Evolutionary conservation across 2,113 vertebrate species (phyloP).

Genomic region (Rhombomys opimus): DNA sequence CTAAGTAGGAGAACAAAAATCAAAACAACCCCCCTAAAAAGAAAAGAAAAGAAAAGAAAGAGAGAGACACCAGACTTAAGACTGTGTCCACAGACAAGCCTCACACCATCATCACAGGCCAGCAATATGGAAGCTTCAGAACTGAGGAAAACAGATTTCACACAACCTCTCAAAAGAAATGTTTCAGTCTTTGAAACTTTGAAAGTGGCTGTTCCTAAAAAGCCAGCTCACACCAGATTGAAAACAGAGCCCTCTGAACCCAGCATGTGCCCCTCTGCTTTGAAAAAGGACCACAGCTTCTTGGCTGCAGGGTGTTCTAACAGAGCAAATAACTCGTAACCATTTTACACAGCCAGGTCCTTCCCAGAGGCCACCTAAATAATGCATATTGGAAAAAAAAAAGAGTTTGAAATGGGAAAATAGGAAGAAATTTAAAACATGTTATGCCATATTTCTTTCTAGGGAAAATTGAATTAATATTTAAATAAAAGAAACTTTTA

Average conservation of each 20-base stretch:
- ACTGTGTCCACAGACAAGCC: neutral
- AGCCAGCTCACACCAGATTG: rapidly evolving
- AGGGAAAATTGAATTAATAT: conserved; percentile 70
- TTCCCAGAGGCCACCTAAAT: neutral
- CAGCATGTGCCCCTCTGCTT: neutral
- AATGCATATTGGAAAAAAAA: neutral
- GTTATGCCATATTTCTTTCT: neutral
- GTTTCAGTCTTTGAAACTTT: neutral
- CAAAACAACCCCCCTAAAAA: no score
- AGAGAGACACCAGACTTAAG: neutral
- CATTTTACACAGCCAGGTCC: neutral
- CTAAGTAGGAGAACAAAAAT: neutral
- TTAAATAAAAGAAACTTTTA: conserved; percentile 42
- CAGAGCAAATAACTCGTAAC: neutral
- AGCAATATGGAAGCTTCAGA: neutral
- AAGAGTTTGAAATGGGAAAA: conserved; percentile 27
- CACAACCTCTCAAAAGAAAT: neutral
- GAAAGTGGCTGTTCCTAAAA: neutral
- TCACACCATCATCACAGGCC: neutral
- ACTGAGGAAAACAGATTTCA: neutral
- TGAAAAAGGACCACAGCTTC: neutral
- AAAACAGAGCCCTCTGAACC: neutral
- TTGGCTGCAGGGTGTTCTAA: neutral
- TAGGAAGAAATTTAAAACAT: neutral
- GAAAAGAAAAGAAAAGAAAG: neutral